Evolutionary conservation across 2,888 invertebrate species (phyloP).

Genomic region (Megalurothrips usitatus): DNA sequence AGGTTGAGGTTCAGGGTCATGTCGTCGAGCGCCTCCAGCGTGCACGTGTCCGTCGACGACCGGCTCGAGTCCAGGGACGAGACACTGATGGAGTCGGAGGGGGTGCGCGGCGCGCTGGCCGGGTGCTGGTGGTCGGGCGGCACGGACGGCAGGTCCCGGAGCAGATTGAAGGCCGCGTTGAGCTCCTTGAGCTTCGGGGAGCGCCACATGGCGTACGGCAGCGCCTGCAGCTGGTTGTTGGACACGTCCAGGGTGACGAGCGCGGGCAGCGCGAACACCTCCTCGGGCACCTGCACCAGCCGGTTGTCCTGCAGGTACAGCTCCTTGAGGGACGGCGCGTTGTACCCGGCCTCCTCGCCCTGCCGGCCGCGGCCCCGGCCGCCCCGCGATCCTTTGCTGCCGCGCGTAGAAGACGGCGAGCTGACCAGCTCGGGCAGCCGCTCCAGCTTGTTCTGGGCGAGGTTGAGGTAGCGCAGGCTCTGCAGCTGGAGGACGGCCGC

Average conservation of each 20-base stretch:
- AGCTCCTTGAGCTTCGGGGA: conserved; percentile 81
- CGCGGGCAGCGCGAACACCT: conserved; percentile 73
- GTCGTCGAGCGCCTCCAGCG: background rate
- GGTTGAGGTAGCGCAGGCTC: conserved; percentile 76
- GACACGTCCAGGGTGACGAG: conserved; percentile 84
- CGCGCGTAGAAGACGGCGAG: background rate
- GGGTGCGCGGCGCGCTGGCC: background rate
- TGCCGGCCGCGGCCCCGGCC: conserved; percentile 20
- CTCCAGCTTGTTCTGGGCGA: conserved; percentile 84
- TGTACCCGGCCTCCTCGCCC: conserved; percentile 48
- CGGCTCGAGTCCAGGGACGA: conserved; percentile 17
- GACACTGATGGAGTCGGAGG: background rate
- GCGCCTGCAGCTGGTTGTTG: conserved; percentile 79
- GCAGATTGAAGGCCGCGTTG: conserved; percentile 82
- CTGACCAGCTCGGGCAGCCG: conserved; percentile 57
- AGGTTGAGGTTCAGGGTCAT: background rate
- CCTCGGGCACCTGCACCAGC: conserved; percentile 73
- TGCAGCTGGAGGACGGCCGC: conserved; percentile 75
- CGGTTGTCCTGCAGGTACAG: conserved; percentile 86
- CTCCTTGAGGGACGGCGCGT: conserved; percentile 80
- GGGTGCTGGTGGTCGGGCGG: conserved; percentile 30
- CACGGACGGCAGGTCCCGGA: conserved; percentile 62
- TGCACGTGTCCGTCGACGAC: background rate
- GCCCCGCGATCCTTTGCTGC: conserved; percentile 34
- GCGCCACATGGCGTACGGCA: conserved; percentile 82